Base-by-base conservation (phyloP, 2,113 vertebrate genomes). In the Datnioides undecimradiatus region DNA sequence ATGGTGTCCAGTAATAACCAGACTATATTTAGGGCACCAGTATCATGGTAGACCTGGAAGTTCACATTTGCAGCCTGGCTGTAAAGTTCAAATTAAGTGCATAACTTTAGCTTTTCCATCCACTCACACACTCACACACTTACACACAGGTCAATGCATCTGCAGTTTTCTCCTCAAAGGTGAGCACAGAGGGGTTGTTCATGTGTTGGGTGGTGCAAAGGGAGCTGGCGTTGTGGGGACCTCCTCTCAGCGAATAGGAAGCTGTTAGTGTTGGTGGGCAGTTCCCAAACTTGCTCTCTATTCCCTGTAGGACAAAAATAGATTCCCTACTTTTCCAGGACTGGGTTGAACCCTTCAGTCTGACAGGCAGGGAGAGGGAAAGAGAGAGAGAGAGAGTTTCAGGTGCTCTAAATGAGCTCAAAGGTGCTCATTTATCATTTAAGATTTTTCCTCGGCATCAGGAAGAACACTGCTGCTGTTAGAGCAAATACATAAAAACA, bases 191-290 rank as follows among this genome's bases (percentile, higher is more conserved):
- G 69, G 40, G 54, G 33, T 78, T 75, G 49, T 90, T 88, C 31
- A 65, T 76, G n/a, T 59, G 67, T 33, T 48, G 65, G 48, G 68
- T 48, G 79, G 27, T 59, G 58, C 60, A 65, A 0, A 77, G 57
- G 54, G 54, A 45, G 71, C 25, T 43, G 46, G 25, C n/a, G 10
- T 11, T 21, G 16, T 38, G 33, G 13, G 51, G 59, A 62, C 65
- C 80, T 77, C 67, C 73, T 74, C 79, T 81, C 43, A 54, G 65
- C 78, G 45, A 81, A 87, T 65, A 82, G 74, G 70, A 89, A 72
- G 64, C 41, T 62, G 41, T 33, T 34, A 9, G 16, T 49, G 60
- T 54, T 1, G 29, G 31, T 45, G 69, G 63, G 58, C 58, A 54
- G 70, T 46, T 70, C 40, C 55, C 33, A 48, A 67, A 23, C 25